A percentile compares a stretch with the other conserved stretches of the same genome.
These are phyloP conservation scores for Neoseiulus cucumeris DNA, from an alignment of 1,140 invertebrate species.

Conservation along the genomic window DNA sequence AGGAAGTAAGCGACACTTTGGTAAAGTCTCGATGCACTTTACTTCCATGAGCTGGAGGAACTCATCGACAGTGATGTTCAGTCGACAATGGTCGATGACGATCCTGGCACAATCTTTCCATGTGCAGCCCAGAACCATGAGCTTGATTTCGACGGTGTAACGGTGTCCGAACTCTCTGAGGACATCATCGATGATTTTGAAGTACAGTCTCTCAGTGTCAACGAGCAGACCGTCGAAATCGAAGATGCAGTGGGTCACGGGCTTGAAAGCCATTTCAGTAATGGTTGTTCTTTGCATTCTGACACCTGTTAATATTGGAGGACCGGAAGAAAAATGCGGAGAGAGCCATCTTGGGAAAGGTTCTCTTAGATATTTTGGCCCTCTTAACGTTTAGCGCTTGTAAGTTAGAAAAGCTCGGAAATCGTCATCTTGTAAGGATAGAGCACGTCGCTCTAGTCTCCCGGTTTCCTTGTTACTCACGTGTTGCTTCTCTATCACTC, in stretches of 20 bases:
- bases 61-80: slow-evolving; percentile 46
- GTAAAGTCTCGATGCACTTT: neutral
- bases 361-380: no score
- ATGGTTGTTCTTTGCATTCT: neutral
- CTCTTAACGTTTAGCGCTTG: no score
- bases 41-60: slow-evolving; percentile 31
- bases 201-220: slow-evolving; percentile 56
- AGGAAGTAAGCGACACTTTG: slow-evolving; percentile 25
- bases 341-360: no score
- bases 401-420: no score
- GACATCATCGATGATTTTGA: slow-evolving; percentile 42
- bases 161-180: slow-evolving; percentile 43
- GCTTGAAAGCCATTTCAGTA: slow-evolving; percentile 27
- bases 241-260: slow-evolving; percentile 59
- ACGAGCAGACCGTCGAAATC: slow-evolving; percentile 60
- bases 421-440: no score
- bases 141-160: slow-evolving; percentile 55
- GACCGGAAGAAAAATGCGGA: no score
- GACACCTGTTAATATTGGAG: no score
- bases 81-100: slow-evolving; percentile 40
- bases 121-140: slow-evolving; percentile 47
- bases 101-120: slow-evolving; percentile 40
- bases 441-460: no score
- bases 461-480: no score
- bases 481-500: no score